Conservation (phyloP, 2,888 invertebrate genomes). For the Alloplasta piceator region DNA sequence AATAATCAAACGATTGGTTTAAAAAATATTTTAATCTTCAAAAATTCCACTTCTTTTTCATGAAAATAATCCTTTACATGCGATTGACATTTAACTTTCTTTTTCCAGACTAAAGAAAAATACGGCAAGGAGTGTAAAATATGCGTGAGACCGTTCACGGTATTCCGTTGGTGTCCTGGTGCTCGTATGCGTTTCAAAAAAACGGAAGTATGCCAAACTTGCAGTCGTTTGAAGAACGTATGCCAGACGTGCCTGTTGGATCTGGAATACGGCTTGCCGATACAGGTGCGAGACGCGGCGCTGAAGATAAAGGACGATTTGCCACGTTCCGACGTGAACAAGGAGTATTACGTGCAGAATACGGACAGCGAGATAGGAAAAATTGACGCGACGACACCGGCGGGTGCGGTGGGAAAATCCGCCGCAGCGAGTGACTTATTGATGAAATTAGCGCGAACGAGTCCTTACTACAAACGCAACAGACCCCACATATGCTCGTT, state of each 20-base stretch:
- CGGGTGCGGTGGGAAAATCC: constrained; percentile 88
- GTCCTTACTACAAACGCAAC: constrained; percentile 97
- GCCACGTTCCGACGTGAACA: constrained; percentile 97
- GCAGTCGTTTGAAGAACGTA: constrained; percentile 96
- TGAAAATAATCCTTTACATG: neutral
- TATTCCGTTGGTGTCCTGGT: constrained; percentile 98
- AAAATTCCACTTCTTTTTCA: neutral
- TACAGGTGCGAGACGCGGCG: constrained; percentile 95
- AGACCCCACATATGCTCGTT: constrained; percentile 98
- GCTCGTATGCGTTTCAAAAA: constrained; percentile 98
- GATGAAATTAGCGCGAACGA: constrained; percentile 94
- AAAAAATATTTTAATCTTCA: neutral
- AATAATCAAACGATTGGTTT: too few relatives aligned
- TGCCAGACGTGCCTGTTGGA: constrained; percentile 98
- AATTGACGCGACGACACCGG: constrained; percentile 83
- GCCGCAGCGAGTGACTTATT: constrained; percentile 92
- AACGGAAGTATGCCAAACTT: constrained; percentile 98
- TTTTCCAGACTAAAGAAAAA: constrained; percentile 94
- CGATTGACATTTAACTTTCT: neutral
- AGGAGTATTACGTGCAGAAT: constrained; percentile 97
- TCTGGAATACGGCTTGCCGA: constrained; percentile 94
- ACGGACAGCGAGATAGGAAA: constrained; percentile 90
- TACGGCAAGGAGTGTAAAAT: constrained; percentile 98
- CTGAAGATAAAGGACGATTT: constrained; percentile 95
- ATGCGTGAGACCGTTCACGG: constrained; percentile 96